phyloP scores from a whole-genome alignment of 2,888 invertebrate genomes.

The Drosophila pegasa region DNA sequence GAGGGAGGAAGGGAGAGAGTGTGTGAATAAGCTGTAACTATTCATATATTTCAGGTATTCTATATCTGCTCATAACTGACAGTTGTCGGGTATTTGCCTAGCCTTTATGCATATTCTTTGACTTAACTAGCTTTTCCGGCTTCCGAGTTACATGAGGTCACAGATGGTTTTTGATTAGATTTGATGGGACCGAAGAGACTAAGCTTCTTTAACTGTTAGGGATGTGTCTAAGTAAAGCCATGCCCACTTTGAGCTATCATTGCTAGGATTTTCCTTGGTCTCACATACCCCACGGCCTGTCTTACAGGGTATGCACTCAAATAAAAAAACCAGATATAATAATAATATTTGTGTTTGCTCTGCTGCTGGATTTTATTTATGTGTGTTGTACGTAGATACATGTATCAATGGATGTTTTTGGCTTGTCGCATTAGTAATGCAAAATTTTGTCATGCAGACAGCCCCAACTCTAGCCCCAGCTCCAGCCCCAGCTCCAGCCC shows the following conservation, averaged over 20 bases:
- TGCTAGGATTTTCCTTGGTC: not conserved
- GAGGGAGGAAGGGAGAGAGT: not conserved
- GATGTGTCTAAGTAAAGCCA: not conserved
- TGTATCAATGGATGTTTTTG: slow-evolving; percentile 62
- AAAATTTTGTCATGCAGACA: slow-evolving; percentile 63
- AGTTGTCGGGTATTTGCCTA: not conserved
- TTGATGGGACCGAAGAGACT: no score
- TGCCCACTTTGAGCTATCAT: not conserved
- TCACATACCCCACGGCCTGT: not conserved
- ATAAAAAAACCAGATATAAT: slow-evolving; percentile 10
- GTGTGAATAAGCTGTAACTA: no score
- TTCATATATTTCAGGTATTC: not conserved
- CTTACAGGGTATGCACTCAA: slow-evolving; percentile 12
- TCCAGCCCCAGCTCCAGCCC: not conserved
- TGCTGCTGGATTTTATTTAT: slow-evolving; percentile 71
- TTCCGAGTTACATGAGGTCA: not conserved
- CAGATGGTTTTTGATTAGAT: not conserved
- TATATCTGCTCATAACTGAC: no score
- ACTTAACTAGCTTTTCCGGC: not conserved
- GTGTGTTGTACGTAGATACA: slow-evolving; percentile 61
- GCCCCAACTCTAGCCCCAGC: no score
- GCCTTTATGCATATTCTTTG: not conserved
- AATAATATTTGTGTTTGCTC: slow-evolving; percentile 57
- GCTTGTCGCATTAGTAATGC: slow-evolving; percentile 75
- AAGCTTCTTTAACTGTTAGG: no score